Conservation (phyloP, 2,113 vertebrate genomes). For the Eonycteris spelaea region DNA sequence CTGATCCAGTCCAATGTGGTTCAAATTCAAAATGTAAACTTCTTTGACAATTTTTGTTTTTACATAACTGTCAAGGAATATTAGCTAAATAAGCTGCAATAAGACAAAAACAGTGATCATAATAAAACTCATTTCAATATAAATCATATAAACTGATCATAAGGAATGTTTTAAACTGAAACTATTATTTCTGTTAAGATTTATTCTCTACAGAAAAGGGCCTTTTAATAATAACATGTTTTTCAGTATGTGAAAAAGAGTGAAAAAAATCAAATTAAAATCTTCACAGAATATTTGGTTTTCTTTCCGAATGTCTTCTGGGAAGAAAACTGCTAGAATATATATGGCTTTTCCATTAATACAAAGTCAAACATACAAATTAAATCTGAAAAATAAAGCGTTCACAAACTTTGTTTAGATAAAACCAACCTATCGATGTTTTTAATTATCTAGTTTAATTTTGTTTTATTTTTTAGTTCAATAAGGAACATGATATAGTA, state of each 20-base stretch:
- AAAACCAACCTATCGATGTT: neutral
- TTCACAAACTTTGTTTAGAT: neutral
- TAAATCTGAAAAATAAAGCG: conserved; percentile 20
- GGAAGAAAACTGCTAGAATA: neutral
- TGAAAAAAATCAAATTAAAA: conserved; percentile 4
- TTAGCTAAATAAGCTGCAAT: neutral
- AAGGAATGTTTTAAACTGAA: neutral
- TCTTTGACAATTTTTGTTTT: neutral
- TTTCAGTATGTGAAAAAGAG: neutral
- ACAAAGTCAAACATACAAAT: neutral
- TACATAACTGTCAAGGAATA: neutral
- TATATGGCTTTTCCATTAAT: neutral
- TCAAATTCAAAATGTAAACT: neutral
- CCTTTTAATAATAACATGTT: neutral
- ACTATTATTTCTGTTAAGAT: neutral
- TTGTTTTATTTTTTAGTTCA: neutral
- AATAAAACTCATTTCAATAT: neutral
- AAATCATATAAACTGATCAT: neutral
- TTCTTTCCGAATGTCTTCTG: neutral
- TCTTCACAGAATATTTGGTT: neutral
- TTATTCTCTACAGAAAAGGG: neutral
- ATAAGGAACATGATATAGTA: neutral
- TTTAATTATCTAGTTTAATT: neutral
- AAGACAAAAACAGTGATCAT: neutral
- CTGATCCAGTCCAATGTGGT: neutral